Conservation (phyloP, 2,113 vertebrate genomes). For the Herpetotheres cachinnans region DNA sequence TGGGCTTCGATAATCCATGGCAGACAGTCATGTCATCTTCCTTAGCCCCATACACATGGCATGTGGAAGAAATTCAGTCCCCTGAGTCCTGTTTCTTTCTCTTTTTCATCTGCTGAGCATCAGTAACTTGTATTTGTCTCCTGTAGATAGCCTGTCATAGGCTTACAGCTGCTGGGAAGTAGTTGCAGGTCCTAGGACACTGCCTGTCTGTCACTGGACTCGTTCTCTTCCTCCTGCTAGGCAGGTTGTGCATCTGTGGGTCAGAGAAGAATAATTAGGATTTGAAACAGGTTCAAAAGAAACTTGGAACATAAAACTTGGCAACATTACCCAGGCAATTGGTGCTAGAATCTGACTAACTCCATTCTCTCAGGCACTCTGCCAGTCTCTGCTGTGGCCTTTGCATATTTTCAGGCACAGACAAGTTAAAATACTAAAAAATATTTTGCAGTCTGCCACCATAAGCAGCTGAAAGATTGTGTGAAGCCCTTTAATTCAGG, state of each 20-base stretch:
- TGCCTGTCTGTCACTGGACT: background rate
- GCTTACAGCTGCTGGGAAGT: background rate
- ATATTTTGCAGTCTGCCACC: conserved; percentile 36
- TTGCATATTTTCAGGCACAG: conserved; percentile 56
- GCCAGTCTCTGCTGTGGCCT: conserved; percentile 47
- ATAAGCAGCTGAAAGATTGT: background rate
- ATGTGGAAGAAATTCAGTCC: background rate
- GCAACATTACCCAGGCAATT: conserved; percentile 22
- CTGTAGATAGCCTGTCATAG: background rate
- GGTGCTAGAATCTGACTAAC: conserved; percentile 52
- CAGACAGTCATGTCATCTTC: background rate
- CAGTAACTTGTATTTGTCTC: background rate
- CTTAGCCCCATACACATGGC: background rate
- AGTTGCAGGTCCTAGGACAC: background rate
- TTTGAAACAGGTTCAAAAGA: conserved; percentile 47
- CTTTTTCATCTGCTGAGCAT: background rate
- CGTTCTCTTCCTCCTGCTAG: background rate
- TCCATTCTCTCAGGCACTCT: background rate
- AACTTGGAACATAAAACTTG: conserved; percentile 51
- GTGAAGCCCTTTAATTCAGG: background rate
- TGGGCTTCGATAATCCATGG: background rate
- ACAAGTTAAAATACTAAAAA: conserved; percentile 50
- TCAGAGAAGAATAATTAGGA: conserved; percentile 39
- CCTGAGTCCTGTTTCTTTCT: background rate
- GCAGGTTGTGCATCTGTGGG: conserved; percentile 28